Conservation (phyloP, 2,797 vertebrate genomes). For the Danio jaintianensis region DNA sequence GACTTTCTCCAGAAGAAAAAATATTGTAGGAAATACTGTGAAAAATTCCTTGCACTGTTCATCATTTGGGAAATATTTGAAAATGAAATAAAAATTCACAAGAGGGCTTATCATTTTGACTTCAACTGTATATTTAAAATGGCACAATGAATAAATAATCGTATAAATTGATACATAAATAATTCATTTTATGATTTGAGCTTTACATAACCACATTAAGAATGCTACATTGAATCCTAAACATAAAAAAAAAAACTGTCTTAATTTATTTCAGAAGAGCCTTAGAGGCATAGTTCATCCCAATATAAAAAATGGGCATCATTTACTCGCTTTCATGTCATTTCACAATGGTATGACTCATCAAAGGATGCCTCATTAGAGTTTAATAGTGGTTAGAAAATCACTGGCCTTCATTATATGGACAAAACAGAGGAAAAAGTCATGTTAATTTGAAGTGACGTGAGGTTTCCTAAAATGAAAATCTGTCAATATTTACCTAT, state of each 20-base stretch:
- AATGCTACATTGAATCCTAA: not conserved
- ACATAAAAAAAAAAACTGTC: not conserved
- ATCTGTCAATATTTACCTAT: not conserved
- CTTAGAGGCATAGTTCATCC: not conserved
- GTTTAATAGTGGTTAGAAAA: not conserved
- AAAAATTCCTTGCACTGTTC: too few species aligned
- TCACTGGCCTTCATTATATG: not conserved
- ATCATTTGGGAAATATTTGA: too few species aligned
- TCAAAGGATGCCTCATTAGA: not conserved
- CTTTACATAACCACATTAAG: not conserved
- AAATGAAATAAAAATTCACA: too few species aligned
- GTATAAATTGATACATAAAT: not conserved
- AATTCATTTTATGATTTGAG: not conserved
- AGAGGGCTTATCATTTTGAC: too few species aligned
- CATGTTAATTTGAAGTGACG: not conserved
- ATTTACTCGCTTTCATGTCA: not conserved
- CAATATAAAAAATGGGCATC: not conserved
- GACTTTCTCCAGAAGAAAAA: too few species aligned
- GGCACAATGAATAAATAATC: not conserved
- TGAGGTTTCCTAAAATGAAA: not conserved
- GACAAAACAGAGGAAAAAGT: not conserved
- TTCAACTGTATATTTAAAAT: not conserved
- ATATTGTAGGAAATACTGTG: too few species aligned
- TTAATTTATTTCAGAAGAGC: not conserved
- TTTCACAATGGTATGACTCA: not conserved